Percentiles rank a stretch among this genome's conserved stretches.
Conservation (phyloP, 2,113 vertebrate genomes). For the Calidris pygmaea region DNA sequence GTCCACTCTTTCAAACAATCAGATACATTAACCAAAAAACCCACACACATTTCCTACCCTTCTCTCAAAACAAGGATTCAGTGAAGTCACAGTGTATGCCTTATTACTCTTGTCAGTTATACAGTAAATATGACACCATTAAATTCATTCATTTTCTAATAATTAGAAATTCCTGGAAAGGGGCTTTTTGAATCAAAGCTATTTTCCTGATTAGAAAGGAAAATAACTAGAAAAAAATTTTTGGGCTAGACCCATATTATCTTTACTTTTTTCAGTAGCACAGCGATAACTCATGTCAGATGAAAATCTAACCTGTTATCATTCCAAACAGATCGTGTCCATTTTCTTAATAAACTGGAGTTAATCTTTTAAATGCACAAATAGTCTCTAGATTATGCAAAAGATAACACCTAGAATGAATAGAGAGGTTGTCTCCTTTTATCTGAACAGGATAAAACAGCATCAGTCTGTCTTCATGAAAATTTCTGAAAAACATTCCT, state of each 20-base stretch:
- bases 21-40: background rate
- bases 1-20: background rate
- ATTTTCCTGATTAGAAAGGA: background rate
- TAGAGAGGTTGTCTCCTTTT: background rate
- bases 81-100: background rate
- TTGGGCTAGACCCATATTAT: background rate
- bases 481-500: background rate
- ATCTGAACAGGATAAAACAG: background rate
- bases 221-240: background rate
- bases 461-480: background rate
- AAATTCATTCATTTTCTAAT: constrained; percentile 36
- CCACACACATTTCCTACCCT: background rate
- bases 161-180: constrained; percentile 20
- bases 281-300: background rate
- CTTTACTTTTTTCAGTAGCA: background rate
- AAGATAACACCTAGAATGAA: background rate
- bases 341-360: background rate
- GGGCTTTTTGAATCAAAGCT: background rate
- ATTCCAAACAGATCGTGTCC: background rate
- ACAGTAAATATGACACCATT: constrained; percentile 13
- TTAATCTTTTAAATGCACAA: background rate
- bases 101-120: background rate
- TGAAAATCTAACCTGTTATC: background rate
- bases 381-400: background rate
- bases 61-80: background rate